Conservation (phyloP, 2,888 invertebrate genomes). For the Philereme vetulata region DNA sequence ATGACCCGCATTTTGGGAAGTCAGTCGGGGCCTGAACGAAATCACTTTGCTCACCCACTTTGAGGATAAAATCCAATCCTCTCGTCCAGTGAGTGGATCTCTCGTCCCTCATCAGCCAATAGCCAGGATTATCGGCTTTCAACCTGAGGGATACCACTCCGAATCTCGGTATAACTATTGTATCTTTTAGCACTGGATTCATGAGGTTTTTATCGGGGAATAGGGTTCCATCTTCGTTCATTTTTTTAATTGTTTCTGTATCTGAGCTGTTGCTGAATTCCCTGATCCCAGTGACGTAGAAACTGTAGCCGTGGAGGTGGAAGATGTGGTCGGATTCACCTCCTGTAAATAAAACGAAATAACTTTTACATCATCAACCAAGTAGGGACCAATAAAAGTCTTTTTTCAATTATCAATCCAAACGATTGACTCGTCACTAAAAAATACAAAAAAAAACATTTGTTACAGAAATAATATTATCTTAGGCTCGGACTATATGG, state of each 20-base stretch:
- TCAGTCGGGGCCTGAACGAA: slow-evolving; percentile 87
- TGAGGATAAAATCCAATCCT: slow-evolving; percentile 89
- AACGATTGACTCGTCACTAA: too few species aligned
- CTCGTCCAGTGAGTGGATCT: slow-evolving; percentile 89
- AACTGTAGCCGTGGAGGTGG: slow-evolving; percentile 90
- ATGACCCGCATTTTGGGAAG: slow-evolving; percentile 92
- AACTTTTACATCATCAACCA: not conserved
- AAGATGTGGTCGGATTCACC: slow-evolving; percentile 87
- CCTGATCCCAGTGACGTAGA: slow-evolving; percentile 86
- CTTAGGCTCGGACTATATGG: too few species aligned
- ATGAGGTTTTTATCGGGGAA: slow-evolving; percentile 82
- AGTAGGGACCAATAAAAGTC: too few species aligned
- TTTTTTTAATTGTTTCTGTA: slow-evolving; percentile 78
- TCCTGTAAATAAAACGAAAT: slow-evolving; percentile 67
- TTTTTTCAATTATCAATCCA: too few species aligned
- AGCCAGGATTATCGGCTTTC: slow-evolving; percentile 90
- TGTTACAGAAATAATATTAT: too few species aligned
- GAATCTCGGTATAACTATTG: slow-evolving; percentile 88
- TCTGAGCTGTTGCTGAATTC: slow-evolving; percentile 79
- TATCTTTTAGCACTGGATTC: slow-evolving; percentile 88
- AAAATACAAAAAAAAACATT: too few species aligned
- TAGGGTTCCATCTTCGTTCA: slow-evolving; percentile 83
- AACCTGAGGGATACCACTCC: slow-evolving; percentile 89
- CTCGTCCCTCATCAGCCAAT: slow-evolving; percentile 92
- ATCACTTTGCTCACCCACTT: slow-evolving; percentile 87